Base-by-base conservation (phyloP, 2,888 invertebrate genomes). In the Tetragnatha montana region DNA sequence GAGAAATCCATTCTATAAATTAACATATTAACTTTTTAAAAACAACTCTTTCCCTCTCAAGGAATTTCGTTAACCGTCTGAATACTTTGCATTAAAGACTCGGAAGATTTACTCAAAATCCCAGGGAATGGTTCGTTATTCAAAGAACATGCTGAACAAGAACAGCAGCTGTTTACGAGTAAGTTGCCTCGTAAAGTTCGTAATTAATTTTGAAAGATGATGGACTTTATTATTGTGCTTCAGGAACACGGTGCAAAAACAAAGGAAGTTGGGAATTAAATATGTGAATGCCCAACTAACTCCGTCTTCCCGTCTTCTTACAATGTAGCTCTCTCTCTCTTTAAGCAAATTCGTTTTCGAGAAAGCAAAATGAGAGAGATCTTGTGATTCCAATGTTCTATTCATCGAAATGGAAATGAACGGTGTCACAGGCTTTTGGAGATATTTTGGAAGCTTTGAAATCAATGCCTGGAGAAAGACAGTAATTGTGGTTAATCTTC, bases 121-220 rank as follows among this genome's bases (percentile, higher is more conserved):
- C 75, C 10, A 49, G 60, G n/a, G 70, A 21, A 70, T 19, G 35
- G 73, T 68, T 50, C 51, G 49, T 73, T 70, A 82, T 82, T 82
- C 70, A 82, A 82, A 73, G 73, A 82, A 82, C 73, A 21, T 82
- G 81, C 73, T 73, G 19, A 51, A 21, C 73, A 82, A 50, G 51
- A 82, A 82, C 81, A 73, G 51, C 81, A 82, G 81, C 71, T 82
- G 81, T 73, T 73, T 71, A 73, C 51, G 73, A 51, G 47, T 71
- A 21, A 22, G 14, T 12, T 22, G 69, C 51, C 81, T 82, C 71
- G 51, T 82, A 71, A 82, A 22, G 73, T 50, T 50, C 70, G 73
- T 82, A 82, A 82, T 82, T 82, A 82, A 82, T 73, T 82, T 82
- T 73, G 81, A 71, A 73, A 73, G 81, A 82, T 73, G 81, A 51